Evolutionary conservation across 2,797 vertebrate species (phyloP).

Genomic region (Erethizon dorsatum): DNA sequence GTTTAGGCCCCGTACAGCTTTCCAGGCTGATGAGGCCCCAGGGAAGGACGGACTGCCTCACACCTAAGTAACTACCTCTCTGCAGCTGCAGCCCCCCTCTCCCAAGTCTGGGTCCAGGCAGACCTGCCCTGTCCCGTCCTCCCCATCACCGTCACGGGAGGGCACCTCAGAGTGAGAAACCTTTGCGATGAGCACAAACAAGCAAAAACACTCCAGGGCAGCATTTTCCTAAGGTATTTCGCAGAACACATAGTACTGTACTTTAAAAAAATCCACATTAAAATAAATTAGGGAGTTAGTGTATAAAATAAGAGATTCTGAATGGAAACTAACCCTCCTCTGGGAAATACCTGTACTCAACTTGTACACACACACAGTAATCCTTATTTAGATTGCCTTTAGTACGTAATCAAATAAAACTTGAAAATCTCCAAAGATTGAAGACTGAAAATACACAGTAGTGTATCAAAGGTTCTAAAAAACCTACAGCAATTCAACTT

Average conservation of each 20-base stretch:
- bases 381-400: not conserved
- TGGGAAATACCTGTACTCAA: not conserved
- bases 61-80: not conserved
- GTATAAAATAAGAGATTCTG: not conserved
- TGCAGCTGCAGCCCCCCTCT: not conserved
- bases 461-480: slow-evolving; percentile 23
- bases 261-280: not conserved
- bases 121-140: not conserved
- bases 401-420: not conserved
- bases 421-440: not conserved
- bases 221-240: not conserved
- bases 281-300: slow-evolving; percentile 61
- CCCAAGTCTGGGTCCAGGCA: no score
- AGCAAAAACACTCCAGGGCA: not conserved
- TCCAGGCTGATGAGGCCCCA: not conserved
- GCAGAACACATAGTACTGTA: slow-evolving; percentile 14
- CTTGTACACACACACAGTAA: not conserved
- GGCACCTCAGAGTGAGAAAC: not conserved
- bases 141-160: not conserved
- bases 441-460: not conserved
- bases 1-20: not conserved
- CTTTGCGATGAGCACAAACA: not conserved
- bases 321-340: not conserved
- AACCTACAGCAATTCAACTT: not conserved
- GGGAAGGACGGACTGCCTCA: not conserved